A percentile compares a stretch with the other conserved stretches of the same genome.
These are phyloP conservation scores for Orthonevra nobilis DNA, from an alignment of 2,888 invertebrate genomes.

Conservation along the genomic window DNA sequence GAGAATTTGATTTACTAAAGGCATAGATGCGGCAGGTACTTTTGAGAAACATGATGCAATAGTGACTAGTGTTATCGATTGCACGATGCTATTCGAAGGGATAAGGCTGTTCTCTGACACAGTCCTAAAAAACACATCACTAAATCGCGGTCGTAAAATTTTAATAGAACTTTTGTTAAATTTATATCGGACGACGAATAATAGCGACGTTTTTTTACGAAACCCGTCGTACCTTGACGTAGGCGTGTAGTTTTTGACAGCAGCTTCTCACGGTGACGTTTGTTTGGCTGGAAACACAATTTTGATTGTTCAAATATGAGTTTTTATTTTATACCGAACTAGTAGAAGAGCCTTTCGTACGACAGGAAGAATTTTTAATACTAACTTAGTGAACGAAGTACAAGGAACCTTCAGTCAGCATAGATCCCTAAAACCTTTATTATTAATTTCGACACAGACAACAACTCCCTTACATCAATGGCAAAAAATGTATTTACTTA, in stretches of 20 bases:
- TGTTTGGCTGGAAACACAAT: background rate
- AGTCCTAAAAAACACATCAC: conserved; percentile 13
- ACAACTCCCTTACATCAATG: too few species aligned
- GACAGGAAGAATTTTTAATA: too few species aligned
- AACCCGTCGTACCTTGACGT: too few species aligned
- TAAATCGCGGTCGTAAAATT: background rate
- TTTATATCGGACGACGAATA: too few species aligned
- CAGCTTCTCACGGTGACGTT: background rate
- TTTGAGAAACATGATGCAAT: conserved; percentile 53
- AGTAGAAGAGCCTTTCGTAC: too few species aligned
- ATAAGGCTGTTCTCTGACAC: background rate
- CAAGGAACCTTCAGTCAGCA: too few species aligned
- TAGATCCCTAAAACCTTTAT: too few species aligned
- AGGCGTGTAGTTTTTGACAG: too few species aligned
- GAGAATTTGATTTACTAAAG: background rate
- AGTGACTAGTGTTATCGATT: conserved; percentile 10
- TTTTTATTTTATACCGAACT: background rate
- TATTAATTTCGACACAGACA: too few species aligned
- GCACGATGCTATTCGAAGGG: background rate
- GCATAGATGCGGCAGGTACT: conserved; percentile 5
- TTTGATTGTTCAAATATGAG: background rate
- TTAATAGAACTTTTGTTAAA: conserved; percentile 3
- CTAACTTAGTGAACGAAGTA: too few species aligned
- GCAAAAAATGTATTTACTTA: too few species aligned
- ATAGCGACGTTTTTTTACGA: too few species aligned